Evolutionary conservation across 1,140 invertebrate genomes (phyloP), one percentile per base, ranked within the genome.

Genomic region (Microplitis demolitor): DNA sequence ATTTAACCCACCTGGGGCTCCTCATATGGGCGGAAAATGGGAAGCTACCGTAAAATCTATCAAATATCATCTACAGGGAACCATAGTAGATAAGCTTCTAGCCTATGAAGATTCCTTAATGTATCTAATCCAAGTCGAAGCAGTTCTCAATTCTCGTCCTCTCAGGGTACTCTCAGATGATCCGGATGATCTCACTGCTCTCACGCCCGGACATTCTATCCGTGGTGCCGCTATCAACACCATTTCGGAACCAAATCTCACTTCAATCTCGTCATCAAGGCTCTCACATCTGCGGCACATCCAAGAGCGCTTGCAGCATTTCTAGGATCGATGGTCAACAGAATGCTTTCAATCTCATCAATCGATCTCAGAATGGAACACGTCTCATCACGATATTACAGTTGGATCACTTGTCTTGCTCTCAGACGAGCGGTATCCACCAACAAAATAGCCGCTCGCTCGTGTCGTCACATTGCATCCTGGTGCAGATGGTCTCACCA

Each of bases 391-490:
- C 35, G 6, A 37, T 6, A 37, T 37, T 4, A 6, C 6, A 3
- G 35, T 37, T 37, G 35, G 35, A 3, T 37, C 35, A 4, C 4
- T 53, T 4, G 71, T 51, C 0, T 24, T 73, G 0, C 11, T 73
- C 4, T 14, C 14, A 0, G 66, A 68, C n/a, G 72, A 73, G 16
- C 11, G 60, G 5, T 62, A 13, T 34, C 72, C 66, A 0, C 68
- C 75, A 14, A 45, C 9, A 2, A 72, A 73, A 31, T 77, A 68
- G 76, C 62, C 71, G 3, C 35, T 37, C 3, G 35, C 35, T 37
- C 3, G 35, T 4, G 35, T 37, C 35, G 6, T 6, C 3, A 34
- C 56, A 58, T 8, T 71, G 1, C 68, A 75, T 51, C 76, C 73
- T 4, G 73, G 69, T 0, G n/a, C 45, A n/a, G 75, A 76, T 60